Conservation (phyloP, 1,140 invertebrate species). For the Tyrophagus putrescentiae region DNA sequence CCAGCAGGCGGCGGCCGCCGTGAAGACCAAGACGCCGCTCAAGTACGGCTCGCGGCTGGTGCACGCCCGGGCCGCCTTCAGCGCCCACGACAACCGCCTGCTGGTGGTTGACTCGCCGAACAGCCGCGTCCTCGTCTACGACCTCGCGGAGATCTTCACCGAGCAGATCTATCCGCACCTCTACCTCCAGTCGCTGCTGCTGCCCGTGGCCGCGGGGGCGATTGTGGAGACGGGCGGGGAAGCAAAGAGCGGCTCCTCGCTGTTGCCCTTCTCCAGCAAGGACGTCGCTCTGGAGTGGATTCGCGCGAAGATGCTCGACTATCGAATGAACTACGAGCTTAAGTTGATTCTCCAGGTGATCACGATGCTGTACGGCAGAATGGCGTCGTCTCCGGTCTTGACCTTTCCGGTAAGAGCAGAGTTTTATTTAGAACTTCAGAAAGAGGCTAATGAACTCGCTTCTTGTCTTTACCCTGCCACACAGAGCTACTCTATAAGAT, state of each 20-base stretch:
- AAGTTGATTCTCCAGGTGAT: constrained; percentile 21
- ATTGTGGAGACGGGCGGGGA: not conserved
- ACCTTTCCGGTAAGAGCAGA: constrained; percentile 13
- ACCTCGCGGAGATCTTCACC: not conserved
- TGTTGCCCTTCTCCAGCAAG: constrained; percentile 1
- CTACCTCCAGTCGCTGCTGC: not conserved
- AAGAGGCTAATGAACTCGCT: not conserved
- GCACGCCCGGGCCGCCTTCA: not conserved
- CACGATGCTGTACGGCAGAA: constrained; percentile 20
- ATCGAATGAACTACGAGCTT: constrained; percentile 9
- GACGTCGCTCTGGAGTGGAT: constrained; percentile 2
- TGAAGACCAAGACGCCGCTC: not conserved
- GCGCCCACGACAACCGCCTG: not conserved
- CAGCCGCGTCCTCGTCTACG: not conserved
- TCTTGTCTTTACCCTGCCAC: not conserved
- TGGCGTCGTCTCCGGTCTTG: constrained; percentile 17
- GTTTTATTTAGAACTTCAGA: no score
- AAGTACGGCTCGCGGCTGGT: not conserved
- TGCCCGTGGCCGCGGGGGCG: not conserved
- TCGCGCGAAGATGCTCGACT: not conserved
- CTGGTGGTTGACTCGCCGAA: not conserved
- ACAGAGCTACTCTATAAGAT: constrained; percentile 6
- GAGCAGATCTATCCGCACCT: constrained; percentile 7
- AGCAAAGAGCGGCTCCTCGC: not conserved
- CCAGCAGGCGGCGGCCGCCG: not conserved